Evolutionary conservation across 1,140 invertebrate species (phyloP), one percentile per base, ranked within the genome.

Genomic region (Pseudomyrmex pallidus): DNA sequence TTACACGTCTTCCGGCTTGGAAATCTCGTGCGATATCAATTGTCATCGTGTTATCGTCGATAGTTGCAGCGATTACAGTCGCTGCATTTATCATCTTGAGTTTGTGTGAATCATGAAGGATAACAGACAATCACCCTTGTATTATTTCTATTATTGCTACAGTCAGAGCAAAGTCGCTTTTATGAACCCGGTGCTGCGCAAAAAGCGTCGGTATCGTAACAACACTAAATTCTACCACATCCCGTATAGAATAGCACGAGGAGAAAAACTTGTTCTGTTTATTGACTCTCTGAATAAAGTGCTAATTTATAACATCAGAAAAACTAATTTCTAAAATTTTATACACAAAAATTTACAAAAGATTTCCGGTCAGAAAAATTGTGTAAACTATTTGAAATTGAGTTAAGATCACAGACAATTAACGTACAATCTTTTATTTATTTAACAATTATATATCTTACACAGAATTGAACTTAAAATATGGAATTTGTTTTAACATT

Each of bases 221-320:
- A 88, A 87, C 52, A 88, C 91, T 56, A 89, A 91, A 91, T 94
- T 93, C 61, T 93, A 93, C 73, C 92, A 94, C 77, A 89, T 94
- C 82, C 92, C 92, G 46, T 93, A 93, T 63, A 92, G 92, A 82
- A 94, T 94, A 94, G 68, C 72, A 52, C 52, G 66, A 63, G 17
- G 78, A 61, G 66, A 74, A 88, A 84, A 35, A 35, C 20, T 54
- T 35, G n/a, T 20, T 22, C 2, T 66, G 9, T 62, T 17, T n/a
- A 25, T 20, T 44, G 64, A 35, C 3, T 76, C 52, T 13, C 61
- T 35, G 17, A 66, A 66, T 76, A 76, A 52, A 76, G 20, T 66
- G 22, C 46, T 66, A 66, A 64, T 77, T 67, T 77, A 77, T 67
- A 12, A 44, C 9, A 52, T 25, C 22, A 2, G 3, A 44, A 12